Base-by-base conservation (phyloP, 2,888 invertebrate species). In the Nymphalis polychloros region DNA sequence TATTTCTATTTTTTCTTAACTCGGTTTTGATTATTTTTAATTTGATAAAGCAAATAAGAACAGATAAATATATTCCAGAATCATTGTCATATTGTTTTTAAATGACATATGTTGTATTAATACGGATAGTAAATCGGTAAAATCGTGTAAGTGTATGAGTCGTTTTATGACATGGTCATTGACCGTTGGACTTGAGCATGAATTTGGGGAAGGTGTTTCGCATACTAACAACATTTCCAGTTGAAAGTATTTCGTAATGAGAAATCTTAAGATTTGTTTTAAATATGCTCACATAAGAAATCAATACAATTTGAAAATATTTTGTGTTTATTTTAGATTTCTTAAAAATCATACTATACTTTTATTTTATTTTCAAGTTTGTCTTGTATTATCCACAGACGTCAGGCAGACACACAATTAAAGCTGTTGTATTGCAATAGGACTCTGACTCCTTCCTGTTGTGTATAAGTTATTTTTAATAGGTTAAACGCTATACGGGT, bases 141-240 rank as follows among this genome's bases (percentile, higher is more conserved):
- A 72, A 72, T 67, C 61, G 41, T 57, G 57, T 57, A 57, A 61
- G 61, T 53, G 50, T 64, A 67, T 60, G 68, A 66, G 41, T 65
- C 62, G 60, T 52, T 62, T 68, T 64, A 64, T 73, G 72, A 75
- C 76, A 78, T 84, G 87, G 89, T 88, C 89, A 83, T 82, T 84
- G 89, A 89, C 87, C 82, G 79, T 72, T 83, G 84, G 81, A 79
- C 84, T 82, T 82, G 82, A 81, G 80, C 79, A 78, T 78, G 76
- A 76, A 77, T 77, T 82, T 82, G 82, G 80, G 8, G 80, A 82
- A 79, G 76, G 74, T 79, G 83, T 79, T 80, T 79, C 79, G 88
- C 86, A 88, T 90, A 86, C 84, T 79, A 78, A 82, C 79, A 73
- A 60, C 63, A 61, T 67, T 61, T 49, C 61, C 59, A 60, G 31